Percentiles rank a stretch among this genome's conserved stretches.
Conservation (phyloP, 1,140 invertebrate species). For the Maniola jurtina region DNA sequence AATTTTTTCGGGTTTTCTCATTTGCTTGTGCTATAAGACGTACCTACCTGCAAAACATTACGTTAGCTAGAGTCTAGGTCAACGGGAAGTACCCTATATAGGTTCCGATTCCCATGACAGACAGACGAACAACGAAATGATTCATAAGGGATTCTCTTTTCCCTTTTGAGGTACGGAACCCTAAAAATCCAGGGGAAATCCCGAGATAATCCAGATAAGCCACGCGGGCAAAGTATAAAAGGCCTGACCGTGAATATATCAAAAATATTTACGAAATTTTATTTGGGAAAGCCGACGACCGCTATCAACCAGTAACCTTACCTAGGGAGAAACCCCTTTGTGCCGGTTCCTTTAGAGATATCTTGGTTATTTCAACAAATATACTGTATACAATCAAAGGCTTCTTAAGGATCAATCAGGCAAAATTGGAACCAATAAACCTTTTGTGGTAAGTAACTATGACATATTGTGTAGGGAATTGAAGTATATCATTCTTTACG, state of each 20-base stretch:
- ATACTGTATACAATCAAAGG: constrained; percentile 16
- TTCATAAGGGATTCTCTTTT: too few relatives aligned
- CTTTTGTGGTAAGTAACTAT: neutral
- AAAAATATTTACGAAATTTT: constrained; percentile 69
- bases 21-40: too few relatives aligned
- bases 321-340: constrained; percentile 42
- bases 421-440: constrained; percentile 13
- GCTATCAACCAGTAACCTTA: constrained; percentile 36
- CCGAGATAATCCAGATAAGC: constrained; percentile 72
- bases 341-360: constrained; percentile 21
- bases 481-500: too few relatives aligned
- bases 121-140: too few relatives aligned
- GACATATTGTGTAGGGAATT: neutral
- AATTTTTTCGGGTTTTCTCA: too few relatives aligned
- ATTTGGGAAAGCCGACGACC: constrained; percentile 52
- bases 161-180: too few relatives aligned
- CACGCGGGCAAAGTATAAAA: constrained; percentile 69
- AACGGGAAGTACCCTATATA: too few relatives aligned
- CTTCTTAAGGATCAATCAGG: constrained; percentile 13
- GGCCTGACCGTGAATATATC: constrained; percentile 74
- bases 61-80: too few relatives aligned
- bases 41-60: too few relatives aligned
- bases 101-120: too few relatives aligned
- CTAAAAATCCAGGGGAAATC: constrained; percentile 51
- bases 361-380: constrained; percentile 9